Conservation (phyloP, 2,888 invertebrate species). For the Dynastes grantii region DNA sequence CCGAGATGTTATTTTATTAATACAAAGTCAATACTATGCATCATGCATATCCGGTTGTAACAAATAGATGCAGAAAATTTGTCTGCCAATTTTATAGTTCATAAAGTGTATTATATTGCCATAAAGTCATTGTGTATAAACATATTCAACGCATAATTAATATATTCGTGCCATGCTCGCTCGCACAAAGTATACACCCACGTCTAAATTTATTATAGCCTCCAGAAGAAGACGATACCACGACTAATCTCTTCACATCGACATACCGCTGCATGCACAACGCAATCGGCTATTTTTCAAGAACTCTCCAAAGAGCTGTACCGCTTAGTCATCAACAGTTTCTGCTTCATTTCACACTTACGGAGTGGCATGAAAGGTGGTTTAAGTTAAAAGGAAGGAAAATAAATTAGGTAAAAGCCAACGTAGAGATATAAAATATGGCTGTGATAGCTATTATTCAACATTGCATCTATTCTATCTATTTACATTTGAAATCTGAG, state of each 20-base stretch:
- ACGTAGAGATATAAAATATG: no score
- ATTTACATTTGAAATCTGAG: no score
- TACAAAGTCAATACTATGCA: neutral
- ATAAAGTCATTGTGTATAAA: constrained; percentile 11
- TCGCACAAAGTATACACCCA: constrained; percentile 32
- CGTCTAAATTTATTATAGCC: constrained; percentile 22
- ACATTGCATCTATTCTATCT: no score
- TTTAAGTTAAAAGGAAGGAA: no score
- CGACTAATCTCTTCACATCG: constrained; percentile 8
- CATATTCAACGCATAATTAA: constrained; percentile 39
- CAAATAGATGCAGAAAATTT: constrained; percentile 18
- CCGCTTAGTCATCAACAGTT: no score
- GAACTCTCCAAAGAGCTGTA: no score
- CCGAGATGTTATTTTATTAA: no score
- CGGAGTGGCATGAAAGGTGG: no score
- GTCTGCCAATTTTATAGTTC: constrained; percentile 13
- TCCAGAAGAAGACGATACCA: constrained; percentile 21
- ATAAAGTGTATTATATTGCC: constrained; percentile 21
- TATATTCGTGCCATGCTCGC: constrained; percentile 22
- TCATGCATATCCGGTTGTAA: neutral
- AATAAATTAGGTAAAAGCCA: no score
- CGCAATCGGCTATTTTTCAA: no score
- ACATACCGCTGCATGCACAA: neutral
- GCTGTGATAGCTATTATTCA: no score
- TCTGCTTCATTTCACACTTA: no score